These are phyloP conservation scores for Phrynocephalus vlangalii DNA, from an alignment of 2,797 vertebrate species.

Conservation along the genomic window DNA sequence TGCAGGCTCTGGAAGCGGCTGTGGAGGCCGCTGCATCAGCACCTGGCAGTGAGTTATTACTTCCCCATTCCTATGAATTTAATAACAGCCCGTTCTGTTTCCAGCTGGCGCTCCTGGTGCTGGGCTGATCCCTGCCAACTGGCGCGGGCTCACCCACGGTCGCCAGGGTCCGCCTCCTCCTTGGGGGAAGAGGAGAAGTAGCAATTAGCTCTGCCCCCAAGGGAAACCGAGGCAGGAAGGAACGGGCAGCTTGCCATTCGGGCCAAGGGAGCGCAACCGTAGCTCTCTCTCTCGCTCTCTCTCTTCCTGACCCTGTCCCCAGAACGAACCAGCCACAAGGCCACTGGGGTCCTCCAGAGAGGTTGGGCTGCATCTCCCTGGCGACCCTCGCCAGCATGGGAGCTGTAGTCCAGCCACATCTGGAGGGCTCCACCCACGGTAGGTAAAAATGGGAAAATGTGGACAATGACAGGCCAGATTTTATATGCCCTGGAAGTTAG, in stretches of 20 bases:
- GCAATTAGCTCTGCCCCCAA: neutral
- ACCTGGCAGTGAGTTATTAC: neutral
- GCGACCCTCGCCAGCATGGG: no score
- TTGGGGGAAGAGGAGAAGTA: slow-evolving; percentile 20
- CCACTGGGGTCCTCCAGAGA: no score
- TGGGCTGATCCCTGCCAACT: slow-evolving; percentile 17
- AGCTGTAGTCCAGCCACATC: no score
- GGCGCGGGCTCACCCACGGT: neutral
- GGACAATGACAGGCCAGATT: no score
- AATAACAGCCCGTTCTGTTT: slow-evolving; percentile 23
- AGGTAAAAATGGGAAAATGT: no score
- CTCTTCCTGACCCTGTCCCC: no score
- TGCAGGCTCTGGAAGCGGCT: neutral
- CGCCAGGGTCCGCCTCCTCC: slow-evolving; percentile 21
- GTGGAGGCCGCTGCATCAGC: neutral
- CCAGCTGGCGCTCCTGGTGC: neutral
- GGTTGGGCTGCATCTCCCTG: no score
- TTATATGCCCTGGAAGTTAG: no score
- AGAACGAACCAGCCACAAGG: no score
- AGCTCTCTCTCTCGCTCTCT: neutral
- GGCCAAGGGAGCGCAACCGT: neutral
- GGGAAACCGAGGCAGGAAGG: slow-evolving; percentile 24
- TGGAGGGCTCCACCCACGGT: no score
- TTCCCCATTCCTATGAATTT: slow-evolving; percentile 13
- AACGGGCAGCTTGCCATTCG: neutral